phyloP scores from a whole-genome alignment of 2,113 vertebrate species.

The Rhinoderma darwinii region DNA sequence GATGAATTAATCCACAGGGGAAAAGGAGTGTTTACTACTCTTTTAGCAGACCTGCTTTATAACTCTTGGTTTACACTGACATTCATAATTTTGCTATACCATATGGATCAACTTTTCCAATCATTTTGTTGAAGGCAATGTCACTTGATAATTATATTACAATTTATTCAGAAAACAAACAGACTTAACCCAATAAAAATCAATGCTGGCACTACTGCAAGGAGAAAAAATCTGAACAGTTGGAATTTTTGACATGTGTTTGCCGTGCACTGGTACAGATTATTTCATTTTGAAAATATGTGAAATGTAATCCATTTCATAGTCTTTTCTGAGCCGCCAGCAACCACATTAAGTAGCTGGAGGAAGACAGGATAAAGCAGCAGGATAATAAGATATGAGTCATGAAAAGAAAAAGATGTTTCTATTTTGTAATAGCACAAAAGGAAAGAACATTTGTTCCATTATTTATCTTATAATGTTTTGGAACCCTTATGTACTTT shows the following conservation, averaged over 20 bases:
- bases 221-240: conserved; percentile 7
- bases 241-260: conserved; percentile 31
- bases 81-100: not conserved
- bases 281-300: conserved; percentile 39
- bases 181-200: not conserved
- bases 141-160: not conserved
- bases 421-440: not conserved
- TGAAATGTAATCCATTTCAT: conserved; percentile 11
- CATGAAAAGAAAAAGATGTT: not conserved
- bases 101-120: not conserved
- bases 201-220: not conserved
- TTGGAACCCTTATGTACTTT: not conserved
- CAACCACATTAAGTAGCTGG: conserved; percentile 16
- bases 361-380: conserved; percentile 7
- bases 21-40: not conserved
- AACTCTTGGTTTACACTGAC: not conserved
- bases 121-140: not conserved
- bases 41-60: not conserved
- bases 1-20: not conserved
- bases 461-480: not conserved
- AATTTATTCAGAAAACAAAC: not conserved
- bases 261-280: conserved; percentile 2
- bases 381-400: not conserved
- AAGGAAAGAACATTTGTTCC: not conserved
- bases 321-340: conserved; percentile 8